Evolutionary conservation across 2,888 invertebrate genomes (phyloP), one percentile per base, ranked within the genome.

Genomic region (Cordilura impudica): DNA sequence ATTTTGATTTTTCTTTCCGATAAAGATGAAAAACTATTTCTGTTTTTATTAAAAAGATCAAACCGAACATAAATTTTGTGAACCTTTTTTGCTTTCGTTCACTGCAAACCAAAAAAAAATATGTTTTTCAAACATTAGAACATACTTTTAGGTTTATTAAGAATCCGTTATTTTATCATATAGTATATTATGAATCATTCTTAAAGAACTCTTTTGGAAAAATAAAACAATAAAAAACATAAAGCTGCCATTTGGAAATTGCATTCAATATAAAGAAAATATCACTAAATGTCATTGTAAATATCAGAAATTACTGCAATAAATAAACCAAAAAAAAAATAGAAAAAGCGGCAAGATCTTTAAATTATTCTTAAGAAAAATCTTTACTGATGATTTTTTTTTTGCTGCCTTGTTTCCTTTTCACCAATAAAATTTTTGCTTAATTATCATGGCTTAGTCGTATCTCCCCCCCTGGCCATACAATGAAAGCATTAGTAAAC

Each of bases 181-280:
- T n/a, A n/a, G n/a, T n/a, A n/a, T n/a, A n/a, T n/a, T n/a, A n/a
- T n/a, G n/a, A n/a, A n/a, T n/a, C n/a, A n/a, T n/a, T n/a, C n/a
- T n/a, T n/a, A n/a, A n/a, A n/a, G n/a, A n/a, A n/a, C n/a, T n/a
- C n/a, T n/a, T n/a, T n/a, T n/a, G n/a, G 0, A n/a, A n/a, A 39
- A 39, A 39, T 39, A 39, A 39, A 12, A 67, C n/a, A 56, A 14
- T 65, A 69, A 35, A 66, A 65, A 78, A 78, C 78, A 78, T 74
- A 61, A 78, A 70, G 78, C 78, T 78, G 78, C 74, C 78, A 78
- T 74, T 66, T 60, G 45, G 61, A 66, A 45, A 43, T 53, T 51
- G 49, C 56, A 70, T 53, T 60, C 47, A 77, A 72, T 45, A 67
- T 45, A 19, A 53, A 31, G 56, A 65, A 66, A 29, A 45, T 14